Evolutionary conservation across 2,113 vertebrate species (phyloP).

Genomic region (Aptenodytes patagonicus): DNA sequence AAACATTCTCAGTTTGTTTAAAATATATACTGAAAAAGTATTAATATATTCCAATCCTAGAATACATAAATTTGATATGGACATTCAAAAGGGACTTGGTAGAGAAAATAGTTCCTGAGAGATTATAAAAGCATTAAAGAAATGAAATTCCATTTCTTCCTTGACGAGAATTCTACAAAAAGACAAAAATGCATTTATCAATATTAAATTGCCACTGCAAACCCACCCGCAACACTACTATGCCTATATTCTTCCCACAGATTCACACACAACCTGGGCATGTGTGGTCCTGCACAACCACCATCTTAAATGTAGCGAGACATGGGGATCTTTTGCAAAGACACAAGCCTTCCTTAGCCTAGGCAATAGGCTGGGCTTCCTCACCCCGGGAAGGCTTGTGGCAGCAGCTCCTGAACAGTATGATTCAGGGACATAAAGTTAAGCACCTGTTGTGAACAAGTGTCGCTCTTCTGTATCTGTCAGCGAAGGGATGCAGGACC

Average conservation of each 20-base stretch:
- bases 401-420: neutral
- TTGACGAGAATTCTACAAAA: neutral
- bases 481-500: neutral
- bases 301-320: neutral
- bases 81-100: neutral
- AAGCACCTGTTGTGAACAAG: neutral
- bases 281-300: neutral
- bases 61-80: neutral
- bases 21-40: neutral
- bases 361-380: neutral
- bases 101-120: neutral
- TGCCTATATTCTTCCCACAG: neutral
- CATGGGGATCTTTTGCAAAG: neutral
- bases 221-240: neutral
- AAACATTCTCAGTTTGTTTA: neutral
- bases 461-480: accelerated
- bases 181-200: neutral
- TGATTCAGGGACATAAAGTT: neutral
- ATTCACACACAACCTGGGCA: neutral
- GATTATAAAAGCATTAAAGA: neutral
- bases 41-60: neutral
- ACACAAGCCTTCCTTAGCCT: neutral
- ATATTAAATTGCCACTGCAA: neutral
- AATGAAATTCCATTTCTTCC: neutral
- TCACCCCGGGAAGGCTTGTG: neutral